Evolutionary conservation across 2,113 vertebrate species (phyloP), one percentile per base, ranked within the genome.

Genomic region (Puma concolor): DNA sequence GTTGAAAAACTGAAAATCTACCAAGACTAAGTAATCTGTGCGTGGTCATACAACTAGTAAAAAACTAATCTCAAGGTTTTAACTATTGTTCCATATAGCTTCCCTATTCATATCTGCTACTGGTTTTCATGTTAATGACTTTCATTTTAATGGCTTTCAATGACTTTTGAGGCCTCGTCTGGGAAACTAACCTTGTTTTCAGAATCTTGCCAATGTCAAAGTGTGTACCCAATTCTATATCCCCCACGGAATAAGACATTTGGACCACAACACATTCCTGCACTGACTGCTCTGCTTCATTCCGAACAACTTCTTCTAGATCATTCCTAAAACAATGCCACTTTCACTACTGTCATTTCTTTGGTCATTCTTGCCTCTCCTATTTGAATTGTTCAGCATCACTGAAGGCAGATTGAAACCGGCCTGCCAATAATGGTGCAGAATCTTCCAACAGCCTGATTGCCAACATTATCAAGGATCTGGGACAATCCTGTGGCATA

Each of bases 321-420:
- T 31, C 41, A 76, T 60, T 16, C 50, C 4, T 89, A 54, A 83
- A 67, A n/a, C 69, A 87, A 92, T 1, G 63, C 7, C 14, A 54
- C 16, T 21, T 83, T 10, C 13, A 17, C 7, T 82, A 71, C 48
- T 81, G 79, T 50, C 29, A n/a, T 60, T 80, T 93, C 69, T 90
- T 33, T 83, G 23, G 29, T 69, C 52, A 76, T 57, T 36, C 27
- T 91, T 64, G 27, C 23, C 80, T 38, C 29, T 89, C 77, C 74
- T 85, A 10, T 76, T 93, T 92, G 29, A 96, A 86, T 92, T 97
- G 92, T 50, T 96, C 31, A 63, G 41, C 41, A 92, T 96, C 63
- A 84, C 31, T 86, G 72, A 88, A 71, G 87, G 76, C 36, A 92
- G 57, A 80, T 11, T 97, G 93, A 97, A 96, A 77, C 2, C 27